Base-by-base conservation (phyloP, 2,888 invertebrate species). In the Podotricha telesiphe region DNA sequence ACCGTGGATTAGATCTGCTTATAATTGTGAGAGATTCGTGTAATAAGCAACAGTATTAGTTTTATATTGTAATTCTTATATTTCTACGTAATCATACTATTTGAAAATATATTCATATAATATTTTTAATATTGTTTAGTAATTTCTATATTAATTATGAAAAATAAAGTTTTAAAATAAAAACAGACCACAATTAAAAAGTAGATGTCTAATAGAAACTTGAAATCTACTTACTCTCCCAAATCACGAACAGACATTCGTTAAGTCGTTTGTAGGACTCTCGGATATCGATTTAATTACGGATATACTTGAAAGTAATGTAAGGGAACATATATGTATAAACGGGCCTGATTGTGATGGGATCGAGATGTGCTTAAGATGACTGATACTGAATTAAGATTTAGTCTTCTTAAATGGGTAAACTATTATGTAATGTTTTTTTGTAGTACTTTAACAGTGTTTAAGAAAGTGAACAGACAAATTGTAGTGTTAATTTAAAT, bases 271-370 rank as follows among this genome's bases (percentile, higher is more conserved):
- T 61, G 74, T 77, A 77, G 74, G 81, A 83, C 82, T 80, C 78
- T 81, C 75, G 78, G 74, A 76, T 76, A 80, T 79, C 79, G 79
- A 84, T 85, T 82, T 81, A 83, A 82, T 81, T 80, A 79, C 73
- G 68, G 58, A 75, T 74, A 76, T 82, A 77, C 84, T 83, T 78
- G 75, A 82, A 85, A 83, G 83, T 85, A 86, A 86, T 85, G 28
- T 4, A 28, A 28, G 81, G 68, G 72, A 71, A 73, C 76, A 72
- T 75, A 76, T 82, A 81, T 82, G 82, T 83, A 83, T 82, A 82
- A 83, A 82, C 81, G 82, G 82, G 76, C 76, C 74, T 79, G 80
- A 80, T 80, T 80, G 82, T 84, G 84, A 87, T 82, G 79, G 81
- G 76, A n/a, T n/a, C n/a, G n/a, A 76, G 80, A 79, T 82, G 80